Percentiles rank a stretch among this genome's conserved stretches.
Conservation (phyloP, 2,888 invertebrate species). For the Melanchra persicariae region DNA sequence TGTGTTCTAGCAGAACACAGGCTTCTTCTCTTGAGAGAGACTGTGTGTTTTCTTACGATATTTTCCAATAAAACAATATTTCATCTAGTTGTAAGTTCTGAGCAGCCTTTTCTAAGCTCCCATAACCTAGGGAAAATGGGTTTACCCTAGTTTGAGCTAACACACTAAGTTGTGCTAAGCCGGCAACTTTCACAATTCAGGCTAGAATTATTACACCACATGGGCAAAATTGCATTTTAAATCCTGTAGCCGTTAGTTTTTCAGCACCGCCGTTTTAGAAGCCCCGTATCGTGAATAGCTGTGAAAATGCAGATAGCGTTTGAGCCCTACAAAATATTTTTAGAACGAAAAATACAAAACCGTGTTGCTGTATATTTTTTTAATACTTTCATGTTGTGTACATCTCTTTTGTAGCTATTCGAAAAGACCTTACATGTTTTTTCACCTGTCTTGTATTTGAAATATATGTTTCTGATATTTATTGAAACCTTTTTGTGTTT, state of each 20-base stretch:
- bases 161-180: slow-evolving; percentile 32
- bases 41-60: too few species aligned
- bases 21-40: too few species aligned
- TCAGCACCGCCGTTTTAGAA: slow-evolving; percentile 44
- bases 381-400: slow-evolving; percentile 16
- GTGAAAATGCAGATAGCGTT: slow-evolving; percentile 64
- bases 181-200: slow-evolving; percentile 47
- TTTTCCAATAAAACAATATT: too few species aligned
- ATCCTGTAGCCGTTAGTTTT: slow-evolving; percentile 21
- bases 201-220: slow-evolving; percentile 46
- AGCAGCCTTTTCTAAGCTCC: background rate
- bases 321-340: slow-evolving; percentile 55
- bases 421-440: background rate
- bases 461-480: too few species aligned
- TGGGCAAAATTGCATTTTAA: slow-evolving; percentile 54
- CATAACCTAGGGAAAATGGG: slow-evolving; percentile 10
- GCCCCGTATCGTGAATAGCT: slow-evolving; percentile 39
- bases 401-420: background rate
- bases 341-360: slow-evolving; percentile 28
- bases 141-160: slow-evolving; percentile 19
- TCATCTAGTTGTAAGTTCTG: too few species aligned
- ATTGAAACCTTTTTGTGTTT: too few species aligned
- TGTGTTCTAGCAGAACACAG: too few species aligned
- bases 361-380: background rate
- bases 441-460: too few species aligned